Evolutionary conservation across 2,113 vertebrate genomes (phyloP), one percentile per base, ranked within the genome.

Genomic region (Chaetorhynchus papuensis): DNA sequence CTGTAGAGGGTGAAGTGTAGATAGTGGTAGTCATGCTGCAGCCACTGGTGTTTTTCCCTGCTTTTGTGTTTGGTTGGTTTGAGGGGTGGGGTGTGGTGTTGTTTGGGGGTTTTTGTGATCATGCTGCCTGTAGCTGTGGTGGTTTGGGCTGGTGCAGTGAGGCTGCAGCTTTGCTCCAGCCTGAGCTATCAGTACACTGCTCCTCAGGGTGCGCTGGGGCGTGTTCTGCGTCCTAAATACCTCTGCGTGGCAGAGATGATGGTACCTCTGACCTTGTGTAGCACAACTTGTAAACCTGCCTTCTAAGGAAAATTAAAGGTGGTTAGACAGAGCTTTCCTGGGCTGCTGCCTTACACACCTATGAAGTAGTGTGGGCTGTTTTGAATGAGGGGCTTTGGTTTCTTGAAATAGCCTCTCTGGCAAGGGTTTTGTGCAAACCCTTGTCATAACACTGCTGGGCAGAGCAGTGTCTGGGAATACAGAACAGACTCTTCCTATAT

Each of bases 141-240:
- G 63, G 24, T 50, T 75, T 17, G 42, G 66, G 52, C 42, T 63
- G 82, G 19, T 64, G 9, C 37, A 47, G 64, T 33, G 57, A 15
- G 79, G 54, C 30, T 85, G 78, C 63, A 95, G 63, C 84, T 93
- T 68, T 61, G 14, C 52, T 93, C 54, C 64, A 83, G 50, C 50
- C 37, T 31, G 88, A 71, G 54, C 60, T 85, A 1, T 33, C n/a
- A 30, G 52, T 19, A 0, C 5, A 0, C 15, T 42, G 59, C 84
- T 83, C 64, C 60, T 68, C 42, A 33, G 39, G 13, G 45, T 47
- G 50, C 77, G 2, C 37, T 63, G 70, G 22, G 16, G 35, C 1
- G 1, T 45, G 47, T 47, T 82, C 85, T 82, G 85, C 0, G 0
- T 66, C 82, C n/a, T 27, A 13, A 70, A 37, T 27, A 17, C 22